Conservation (phyloP, 1,140 invertebrate genomes). For the Ceratina japonica region DNA sequence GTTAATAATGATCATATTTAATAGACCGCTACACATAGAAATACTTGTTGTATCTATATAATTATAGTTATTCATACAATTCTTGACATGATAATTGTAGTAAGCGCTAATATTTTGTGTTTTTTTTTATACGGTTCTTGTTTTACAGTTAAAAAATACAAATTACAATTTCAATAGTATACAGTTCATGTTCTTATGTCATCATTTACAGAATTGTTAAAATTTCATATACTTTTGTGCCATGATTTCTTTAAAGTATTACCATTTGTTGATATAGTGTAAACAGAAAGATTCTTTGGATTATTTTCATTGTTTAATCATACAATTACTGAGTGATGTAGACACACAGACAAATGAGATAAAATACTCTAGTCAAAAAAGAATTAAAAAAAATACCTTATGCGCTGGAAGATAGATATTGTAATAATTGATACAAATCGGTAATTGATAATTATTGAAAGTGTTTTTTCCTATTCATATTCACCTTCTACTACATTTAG, state of each 20-base stretch:
- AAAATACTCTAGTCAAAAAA: conserved; percentile 42
- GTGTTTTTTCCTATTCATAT: conserved; percentile 3
- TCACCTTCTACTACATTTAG: conserved; percentile 10
- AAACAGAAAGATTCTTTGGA: neutral
- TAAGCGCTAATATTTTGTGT: neutral
- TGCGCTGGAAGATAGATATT: conserved; percentile 24
- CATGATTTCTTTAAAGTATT: conserved; percentile 19
- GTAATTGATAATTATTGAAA: conserved; percentile 25
- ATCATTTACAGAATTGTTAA: conserved; percentile 7
- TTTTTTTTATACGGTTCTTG: conserved; percentile 28
- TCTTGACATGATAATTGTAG: conserved; percentile 16
- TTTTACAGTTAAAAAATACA: conserved; percentile 37
- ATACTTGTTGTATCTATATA: conserved; percentile 28
- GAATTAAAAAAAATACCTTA: conserved; percentile 9
- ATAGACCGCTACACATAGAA: conserved; percentile 18
- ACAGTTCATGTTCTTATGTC: conserved; percentile 25
- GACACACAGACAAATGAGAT: conserved; percentile 6
- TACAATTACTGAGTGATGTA: neutral
- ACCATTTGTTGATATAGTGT: conserved; percentile 7
- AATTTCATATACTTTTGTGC: conserved; percentile 23
- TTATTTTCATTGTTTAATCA: neutral
- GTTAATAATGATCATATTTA: conserved; percentile 12
- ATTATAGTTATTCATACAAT: conserved; percentile 35
- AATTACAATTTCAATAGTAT: conserved; percentile 34
- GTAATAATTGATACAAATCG: too few species aligned